Evolutionary conservation across 2,888 invertebrate genomes (phyloP), one percentile per base, ranked within the genome.

Genomic region (Troides oblongomaculatus): DNA sequence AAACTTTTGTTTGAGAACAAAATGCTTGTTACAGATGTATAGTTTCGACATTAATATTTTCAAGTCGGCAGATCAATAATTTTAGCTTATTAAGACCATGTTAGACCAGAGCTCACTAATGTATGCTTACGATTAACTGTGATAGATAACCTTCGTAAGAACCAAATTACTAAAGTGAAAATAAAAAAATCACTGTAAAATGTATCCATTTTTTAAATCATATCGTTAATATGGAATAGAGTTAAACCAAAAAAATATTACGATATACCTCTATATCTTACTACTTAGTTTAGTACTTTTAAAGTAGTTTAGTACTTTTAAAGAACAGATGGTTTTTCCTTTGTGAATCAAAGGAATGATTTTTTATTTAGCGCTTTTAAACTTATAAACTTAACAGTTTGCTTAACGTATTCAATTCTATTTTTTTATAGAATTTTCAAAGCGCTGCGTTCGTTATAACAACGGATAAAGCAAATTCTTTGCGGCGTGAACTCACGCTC

Each of bases 391-490:
- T 53, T 53, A 18, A 10, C 53, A 53, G 57, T 58, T 25, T 58
- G 57, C 57, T 14, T 62, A 62, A 39, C 21, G 43, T n/a, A 62
- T 62, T 46, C 43, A 43, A 21, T 58, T 57, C 21, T n/a, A n/a
- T 56, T 58, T 58, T 58, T 58, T 58, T 23, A 58, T 23, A 23
- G 57, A 58, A 58, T 61, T 61, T 61, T 18, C 39, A 62, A 64
- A 71, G 64, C 56, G 36, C 57, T 36, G 39, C 64, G 67, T 61
- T 46, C 65, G 57, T 66, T 57, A 64, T 69, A 57, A 66, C 64
- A 57, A 71, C 50, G 66, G 57, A 63, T 70, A 62, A 69, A 67
- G 66, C 70, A 68, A 71, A 71, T 71, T 68, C 70, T 68, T 71
- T 71, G 69, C 36, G 56, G 58, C 64, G 68, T 64, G 56, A 64